phyloP scores from a whole-genome alignment of 1,140 invertebrate genomes.

The Spodoptera litura region DNA sequence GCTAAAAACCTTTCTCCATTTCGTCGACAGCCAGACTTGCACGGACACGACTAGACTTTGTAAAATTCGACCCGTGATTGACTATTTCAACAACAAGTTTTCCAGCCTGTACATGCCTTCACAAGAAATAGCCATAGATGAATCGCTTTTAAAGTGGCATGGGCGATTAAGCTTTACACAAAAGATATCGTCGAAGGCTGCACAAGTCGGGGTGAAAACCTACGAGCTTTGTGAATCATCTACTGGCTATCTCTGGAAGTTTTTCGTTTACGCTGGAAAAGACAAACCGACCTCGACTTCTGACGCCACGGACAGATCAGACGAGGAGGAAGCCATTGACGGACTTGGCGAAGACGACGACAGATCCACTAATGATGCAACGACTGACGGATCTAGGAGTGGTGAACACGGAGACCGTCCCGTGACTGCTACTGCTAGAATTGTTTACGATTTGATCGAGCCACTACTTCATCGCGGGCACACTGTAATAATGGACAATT shows the following conservation, averaged over 20 bases:
- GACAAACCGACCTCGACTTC: background rate
- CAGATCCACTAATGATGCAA: background rate
- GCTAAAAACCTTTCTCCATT: conserved; percentile 48
- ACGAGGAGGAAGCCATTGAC: too few species aligned
- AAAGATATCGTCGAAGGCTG: conserved; percentile 38
- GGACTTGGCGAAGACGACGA: background rate
- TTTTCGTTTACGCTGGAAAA: conserved; percentile 48
- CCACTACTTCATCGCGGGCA: conserved; percentile 56
- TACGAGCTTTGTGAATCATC: conserved; percentile 55
- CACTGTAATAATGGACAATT: conserved; percentile 54
- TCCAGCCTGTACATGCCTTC: conserved; percentile 47
- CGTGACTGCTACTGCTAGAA: conserved; percentile 46
- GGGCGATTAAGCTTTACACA: conserved; percentile 20
- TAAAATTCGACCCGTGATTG: conserved; percentile 49
- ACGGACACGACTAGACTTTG: conserved; percentile 46
- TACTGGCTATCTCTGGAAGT: conserved; percentile 51
- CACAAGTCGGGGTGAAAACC: conserved; percentile 51
- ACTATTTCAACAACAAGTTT: conserved; percentile 56
- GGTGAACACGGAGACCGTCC: background rate
- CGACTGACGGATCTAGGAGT: background rate
- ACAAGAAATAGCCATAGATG: conserved; percentile 47
- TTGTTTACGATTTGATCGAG: conserved; percentile 50
- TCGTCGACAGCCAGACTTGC: conserved; percentile 26
- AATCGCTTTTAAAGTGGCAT: conserved; percentile 23
- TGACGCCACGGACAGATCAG: background rate